phyloP scores from a whole-genome alignment of 2,797 vertebrate genomes.

The Pogoniulus pusillus region DNA sequence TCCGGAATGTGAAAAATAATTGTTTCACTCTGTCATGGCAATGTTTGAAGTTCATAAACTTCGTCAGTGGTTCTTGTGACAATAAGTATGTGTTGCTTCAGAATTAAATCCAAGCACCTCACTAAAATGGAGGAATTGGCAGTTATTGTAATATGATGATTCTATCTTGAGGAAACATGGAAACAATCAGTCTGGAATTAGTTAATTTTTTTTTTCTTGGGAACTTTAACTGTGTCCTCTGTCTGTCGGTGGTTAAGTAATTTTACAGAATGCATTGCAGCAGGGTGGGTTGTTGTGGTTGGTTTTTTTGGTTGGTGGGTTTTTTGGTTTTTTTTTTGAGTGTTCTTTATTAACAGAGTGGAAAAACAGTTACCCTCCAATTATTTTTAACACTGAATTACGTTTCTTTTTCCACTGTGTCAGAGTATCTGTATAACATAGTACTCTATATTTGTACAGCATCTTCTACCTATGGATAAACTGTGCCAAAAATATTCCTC shows the following conservation, averaged over 20 bases:
- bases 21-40: neutral
- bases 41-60: neutral
- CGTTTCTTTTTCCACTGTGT: neutral
- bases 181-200: neutral
- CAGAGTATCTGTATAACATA: neutral
- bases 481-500: neutral
- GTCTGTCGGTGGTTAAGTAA: neutral
- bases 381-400: neutral
- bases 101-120: neutral
- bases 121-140: neutral
- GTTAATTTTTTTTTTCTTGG: neutral
- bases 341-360: neutral
- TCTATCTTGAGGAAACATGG: neutral
- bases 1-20: neutral
- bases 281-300: neutral
- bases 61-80: neutral
- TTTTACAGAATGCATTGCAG: neutral
- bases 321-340: no score
- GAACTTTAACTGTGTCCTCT: neutral
- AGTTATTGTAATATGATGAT: neutral
- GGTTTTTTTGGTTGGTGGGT: no score
- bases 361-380: neutral
- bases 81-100: neutral
- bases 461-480: neutral
- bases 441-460: neutral